Base-by-base conservation (phyloP, 2,113 vertebrate species). In the Sardina pilchardus region DNA sequence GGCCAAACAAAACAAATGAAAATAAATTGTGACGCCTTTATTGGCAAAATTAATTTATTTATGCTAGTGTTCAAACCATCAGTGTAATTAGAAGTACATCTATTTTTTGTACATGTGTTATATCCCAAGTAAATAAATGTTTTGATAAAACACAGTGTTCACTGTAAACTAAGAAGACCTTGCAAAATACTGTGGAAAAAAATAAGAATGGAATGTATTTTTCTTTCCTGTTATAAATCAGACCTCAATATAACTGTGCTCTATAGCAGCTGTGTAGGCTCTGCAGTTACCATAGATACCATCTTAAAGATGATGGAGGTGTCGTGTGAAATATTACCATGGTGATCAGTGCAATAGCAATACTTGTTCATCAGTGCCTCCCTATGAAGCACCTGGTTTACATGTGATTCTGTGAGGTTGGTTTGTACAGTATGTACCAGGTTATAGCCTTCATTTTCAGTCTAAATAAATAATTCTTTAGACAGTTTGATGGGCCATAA, bases 221-320 rank as follows among this genome's bases (percentile, higher is more conserved):
- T 82, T 48, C 80, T 82, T 87, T 82, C 48, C 84, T 78, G 48
- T 53, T 82, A 89, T 85, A 59, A 80, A 82, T 81, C 84, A 84
- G 84, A 81, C 78, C 84, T 87, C 53, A 67, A 90, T 85, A 86
- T 88, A 86, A 34, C 26, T 24, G 43, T 43, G 30, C 85, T 53
- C 24, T 84, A 30, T 84, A 82, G 80, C 84, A 88, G 81, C 63
- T 81, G 47, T 47, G 82, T 36, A 71, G 81, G 85, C 84, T 82
- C 83, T 42, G 82, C 86, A 78, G 87, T 88, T 89, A 78, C 88
- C 84, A 91, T 88, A 85, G 87, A 87, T 83, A 87, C 87, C 85
- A 47, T 87, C 75, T 87, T 85, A 48, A 84, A 45, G 81, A 81
- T 39, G 87, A 90, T 24, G 45, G 83, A 86, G 84, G 87, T 63